Conservation (phyloP, 2,797 vertebrate species). For the Pangasius krempfi region DNA sequence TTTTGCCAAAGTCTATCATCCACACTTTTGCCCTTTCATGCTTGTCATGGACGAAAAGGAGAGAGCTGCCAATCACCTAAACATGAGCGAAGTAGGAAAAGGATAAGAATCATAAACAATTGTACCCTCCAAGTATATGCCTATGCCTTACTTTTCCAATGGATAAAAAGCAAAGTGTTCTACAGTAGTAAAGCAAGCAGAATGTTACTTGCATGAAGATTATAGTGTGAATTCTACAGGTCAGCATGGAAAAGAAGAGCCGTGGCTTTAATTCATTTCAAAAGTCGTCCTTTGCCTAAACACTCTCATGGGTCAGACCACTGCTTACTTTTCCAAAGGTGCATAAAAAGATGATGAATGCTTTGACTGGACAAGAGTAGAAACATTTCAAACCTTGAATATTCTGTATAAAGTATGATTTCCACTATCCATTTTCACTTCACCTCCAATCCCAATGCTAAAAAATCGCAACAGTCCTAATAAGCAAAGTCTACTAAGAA, state of each 20-base stretch:
- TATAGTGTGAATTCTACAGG: not conserved
- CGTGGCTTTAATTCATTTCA: not conserved
- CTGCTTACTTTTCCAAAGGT: not conserved
- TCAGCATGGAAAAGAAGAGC: not conserved
- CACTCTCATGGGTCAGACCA: not conserved
- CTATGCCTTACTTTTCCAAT: not conserved
- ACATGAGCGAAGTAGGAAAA: not conserved
- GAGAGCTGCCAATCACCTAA: constrained; percentile 97
- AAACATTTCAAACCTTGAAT: not conserved
- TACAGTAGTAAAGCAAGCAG: not conserved
- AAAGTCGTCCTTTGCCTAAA: not conserved
- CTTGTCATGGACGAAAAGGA: constrained; percentile 95
- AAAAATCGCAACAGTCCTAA: not conserved
- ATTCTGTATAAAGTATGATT: not conserved
- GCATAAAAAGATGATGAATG: constrained; percentile 11
- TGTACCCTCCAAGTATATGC: not conserved
- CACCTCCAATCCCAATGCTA: not conserved
- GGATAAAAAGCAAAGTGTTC: not conserved
- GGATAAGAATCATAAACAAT: not conserved
- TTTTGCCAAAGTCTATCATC: constrained; percentile 99
- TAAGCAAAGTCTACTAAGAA: not conserved
- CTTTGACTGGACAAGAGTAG: not conserved
- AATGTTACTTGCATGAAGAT: not conserved
- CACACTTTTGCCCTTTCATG: constrained; percentile 92
- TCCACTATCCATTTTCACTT: not conserved